Conservation (phyloP, 2,888 invertebrate species). For the Perizoma flavofasciatum region DNA sequence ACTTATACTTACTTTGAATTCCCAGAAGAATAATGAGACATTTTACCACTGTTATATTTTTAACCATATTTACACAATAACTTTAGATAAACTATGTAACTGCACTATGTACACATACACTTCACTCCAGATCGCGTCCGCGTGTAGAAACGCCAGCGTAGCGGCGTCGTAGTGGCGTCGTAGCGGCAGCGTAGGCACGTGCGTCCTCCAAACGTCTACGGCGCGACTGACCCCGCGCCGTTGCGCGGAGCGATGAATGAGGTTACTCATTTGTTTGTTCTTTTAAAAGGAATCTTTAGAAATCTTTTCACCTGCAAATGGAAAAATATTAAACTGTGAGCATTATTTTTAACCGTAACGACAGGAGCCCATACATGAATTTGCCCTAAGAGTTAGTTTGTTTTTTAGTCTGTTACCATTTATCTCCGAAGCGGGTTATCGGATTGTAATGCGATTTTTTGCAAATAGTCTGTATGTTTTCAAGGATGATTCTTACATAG, state of each 20-base stretch:
- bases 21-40: conserved; percentile 50
- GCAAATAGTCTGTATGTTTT: too few species aligned
- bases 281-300: conserved; percentile 54
- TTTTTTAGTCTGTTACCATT: too few species aligned
- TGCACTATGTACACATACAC: conserved; percentile 34
- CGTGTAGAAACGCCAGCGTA: conserved; percentile 40
- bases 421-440: too few species aligned
- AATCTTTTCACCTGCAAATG: conserved; percentile 51
- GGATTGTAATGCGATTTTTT: too few species aligned
- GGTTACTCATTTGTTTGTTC: conserved; percentile 60
- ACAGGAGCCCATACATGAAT: too few species aligned
- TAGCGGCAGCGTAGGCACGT: conserved; percentile 39
- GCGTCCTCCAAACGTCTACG: conserved; percentile 47
- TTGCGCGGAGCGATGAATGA: conserved; percentile 49
- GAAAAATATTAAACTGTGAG: conserved; percentile 27
- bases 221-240: conserved; percentile 46
- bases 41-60: conserved; percentile 44
- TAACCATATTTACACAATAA: conserved; percentile 48
- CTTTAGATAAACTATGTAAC: conserved; percentile 38
- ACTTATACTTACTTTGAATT: conserved; percentile 49
- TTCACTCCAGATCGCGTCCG: conserved; percentile 29
- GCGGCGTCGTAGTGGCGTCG: conserved; percentile 40
- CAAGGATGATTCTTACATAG: too few species aligned
- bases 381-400: too few species aligned
- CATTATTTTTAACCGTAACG: conserved; percentile 28